Conservation (phyloP, 2,888 invertebrate species). For the Nomada hirtipes region DNA sequence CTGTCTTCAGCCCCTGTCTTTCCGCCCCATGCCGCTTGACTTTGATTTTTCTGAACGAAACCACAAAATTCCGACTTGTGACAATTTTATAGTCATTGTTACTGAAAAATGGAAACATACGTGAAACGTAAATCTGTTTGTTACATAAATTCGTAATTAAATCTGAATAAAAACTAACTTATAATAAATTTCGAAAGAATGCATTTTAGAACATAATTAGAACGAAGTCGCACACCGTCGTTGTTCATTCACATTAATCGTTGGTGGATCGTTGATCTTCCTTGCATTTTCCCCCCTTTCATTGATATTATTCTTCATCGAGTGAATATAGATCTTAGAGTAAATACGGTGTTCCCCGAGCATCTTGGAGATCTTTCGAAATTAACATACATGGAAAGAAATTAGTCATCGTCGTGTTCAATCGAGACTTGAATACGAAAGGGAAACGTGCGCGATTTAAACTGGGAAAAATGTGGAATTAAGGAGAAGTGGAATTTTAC, state of each 20-base stretch:
- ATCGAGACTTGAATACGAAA: too few species aligned
- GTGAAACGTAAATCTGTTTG: too few species aligned
- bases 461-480: too few species aligned
- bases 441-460: background rate
- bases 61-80: background rate
- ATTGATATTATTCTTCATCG: slow-evolving; percentile 5
- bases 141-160: too few species aligned
- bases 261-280: slow-evolving; percentile 15
- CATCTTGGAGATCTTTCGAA: slow-evolving; percentile 16
- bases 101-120: too few species aligned
- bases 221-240: slow-evolving; percentile 41
- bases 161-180: too few species aligned
- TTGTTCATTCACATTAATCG: slow-evolving; percentile 50
- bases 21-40: slow-evolving; percentile 24
- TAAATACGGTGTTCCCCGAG: slow-evolving; percentile 29
- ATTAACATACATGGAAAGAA: background rate
- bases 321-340: slow-evolving; percentile 27
- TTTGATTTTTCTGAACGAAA: background rate
- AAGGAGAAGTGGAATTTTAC: background rate
- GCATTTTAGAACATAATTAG: background rate
- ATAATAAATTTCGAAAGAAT: too few species aligned
- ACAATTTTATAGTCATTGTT: background rate
- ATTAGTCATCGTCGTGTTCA: background rate
- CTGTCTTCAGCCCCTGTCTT: slow-evolving; percentile 41
- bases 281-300: background rate